A percentile compares a stretch with the other conserved stretches of the same genome.
Conservation (phyloP, 2,888 invertebrate genomes). For the Melinaea menophilus region DNA sequence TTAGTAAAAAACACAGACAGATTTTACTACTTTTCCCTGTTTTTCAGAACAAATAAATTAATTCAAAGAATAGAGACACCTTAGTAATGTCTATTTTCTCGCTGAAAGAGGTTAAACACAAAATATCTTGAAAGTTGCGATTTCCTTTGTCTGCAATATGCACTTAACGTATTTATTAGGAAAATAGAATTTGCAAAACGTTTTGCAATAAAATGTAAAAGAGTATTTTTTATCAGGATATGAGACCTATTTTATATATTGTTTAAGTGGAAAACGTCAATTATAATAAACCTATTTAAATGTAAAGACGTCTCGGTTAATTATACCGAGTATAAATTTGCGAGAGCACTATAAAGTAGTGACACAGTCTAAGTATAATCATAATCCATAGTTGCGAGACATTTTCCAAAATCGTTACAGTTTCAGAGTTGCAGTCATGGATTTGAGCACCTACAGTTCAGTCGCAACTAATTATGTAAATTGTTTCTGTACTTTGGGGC, state of each 20-base stretch:
- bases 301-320: too few relatives aligned
- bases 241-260: too few relatives aligned
- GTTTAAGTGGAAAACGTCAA: too few relatives aligned
- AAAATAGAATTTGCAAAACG: background rate
- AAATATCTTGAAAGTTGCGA: conserved; percentile 9
- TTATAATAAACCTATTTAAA: too few relatives aligned
- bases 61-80: conserved; percentile 8
- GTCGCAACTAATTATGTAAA: conserved; percentile 21
- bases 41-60: background rate
- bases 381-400: conserved; percentile 21
- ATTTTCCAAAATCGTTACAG: conserved; percentile 21
- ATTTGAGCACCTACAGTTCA: conserved; percentile 19
- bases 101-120: conserved; percentile 17
- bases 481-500: conserved; percentile 9
- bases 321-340: too few relatives aligned
- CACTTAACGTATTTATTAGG: background rate
- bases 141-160: conserved; percentile 12
- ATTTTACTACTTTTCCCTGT: background rate
- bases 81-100: conserved; percentile 13
- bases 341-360: too few relatives aligned
- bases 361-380: conserved; percentile 17
- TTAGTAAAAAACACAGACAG: too few relatives aligned
- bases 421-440: conserved; percentile 13
- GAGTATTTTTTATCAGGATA: too few relatives aligned
- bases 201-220: too few relatives aligned